Conservation (phyloP, 2,113 vertebrate genomes). For the Percina caprodes region DNA sequence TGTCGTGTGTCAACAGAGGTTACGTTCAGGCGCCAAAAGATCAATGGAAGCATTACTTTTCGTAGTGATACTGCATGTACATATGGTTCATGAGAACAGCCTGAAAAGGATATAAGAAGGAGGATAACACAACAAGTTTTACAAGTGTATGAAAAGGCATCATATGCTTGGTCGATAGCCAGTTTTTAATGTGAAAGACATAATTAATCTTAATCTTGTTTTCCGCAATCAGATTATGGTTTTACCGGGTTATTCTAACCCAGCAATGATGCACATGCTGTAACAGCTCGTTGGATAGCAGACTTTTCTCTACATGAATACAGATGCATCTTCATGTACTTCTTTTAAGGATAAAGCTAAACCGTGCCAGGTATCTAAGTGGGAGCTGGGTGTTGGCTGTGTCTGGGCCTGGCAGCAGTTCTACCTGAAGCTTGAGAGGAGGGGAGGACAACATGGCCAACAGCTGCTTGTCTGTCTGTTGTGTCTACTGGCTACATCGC, state of each 20-base stretch:
- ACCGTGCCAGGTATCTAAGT: conserved; percentile 50
- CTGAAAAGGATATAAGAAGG: not conserved
- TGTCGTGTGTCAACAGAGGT: too few relatives aligned
- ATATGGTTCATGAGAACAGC: too few relatives aligned
- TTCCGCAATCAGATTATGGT: not conserved
- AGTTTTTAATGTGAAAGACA: not conserved
- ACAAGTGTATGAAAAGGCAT: not conserved
- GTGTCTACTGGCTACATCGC: conserved; percentile 38
- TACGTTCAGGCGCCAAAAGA: too few relatives aligned
- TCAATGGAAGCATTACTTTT: too few relatives aligned
- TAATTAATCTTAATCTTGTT: not conserved
- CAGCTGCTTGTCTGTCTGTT: conserved; percentile 71
- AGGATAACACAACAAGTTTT: not conserved
- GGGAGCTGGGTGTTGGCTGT: conserved; percentile 54
- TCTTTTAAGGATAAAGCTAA: conserved; percentile 60
- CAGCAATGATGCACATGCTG: not conserved
- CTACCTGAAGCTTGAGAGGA: conserved; percentile 56
- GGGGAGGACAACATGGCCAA: conserved; percentile 59
- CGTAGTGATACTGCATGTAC: too few relatives aligned
- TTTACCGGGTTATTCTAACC: not conserved
- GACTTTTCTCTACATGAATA: conserved; percentile 2
- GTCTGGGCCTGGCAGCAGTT: conserved; percentile 59
- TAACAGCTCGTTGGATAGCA: not conserved
- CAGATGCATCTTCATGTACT: not conserved
- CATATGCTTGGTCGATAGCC: not conserved